Percentiles rank a stretch among this genome's conserved stretches.
Conservation (phyloP, 2,113 vertebrate genomes). For the Kryptolebias marmoratus region DNA sequence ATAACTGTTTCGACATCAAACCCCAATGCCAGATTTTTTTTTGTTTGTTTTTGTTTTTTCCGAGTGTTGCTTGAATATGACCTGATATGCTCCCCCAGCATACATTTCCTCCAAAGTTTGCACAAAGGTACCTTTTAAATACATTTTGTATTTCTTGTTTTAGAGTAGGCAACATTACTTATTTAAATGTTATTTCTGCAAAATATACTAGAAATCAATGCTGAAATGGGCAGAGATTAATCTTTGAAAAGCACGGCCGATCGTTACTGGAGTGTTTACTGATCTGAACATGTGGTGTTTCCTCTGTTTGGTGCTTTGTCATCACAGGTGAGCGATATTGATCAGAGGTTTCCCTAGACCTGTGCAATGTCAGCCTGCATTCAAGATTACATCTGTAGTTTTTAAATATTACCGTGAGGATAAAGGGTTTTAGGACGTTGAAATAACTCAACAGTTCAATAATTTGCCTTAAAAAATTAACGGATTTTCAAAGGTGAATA, state of each 20-base stretch:
- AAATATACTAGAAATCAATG: conserved; percentile 75
- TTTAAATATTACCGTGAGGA: too few relatives aligned
- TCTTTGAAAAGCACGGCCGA: conserved; percentile 60
- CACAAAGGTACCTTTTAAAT: conserved; percentile 20
- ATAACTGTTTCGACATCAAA: too few relatives aligned
- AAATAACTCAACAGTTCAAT: too few relatives aligned
- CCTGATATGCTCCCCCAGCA: background rate
- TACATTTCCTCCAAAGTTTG: background rate
- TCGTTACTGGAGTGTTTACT: conserved; percentile 33
- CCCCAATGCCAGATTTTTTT: too few relatives aligned
- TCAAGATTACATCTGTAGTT: background rate
- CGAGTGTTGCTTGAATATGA: background rate
- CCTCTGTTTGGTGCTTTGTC: conserved; percentile 14
- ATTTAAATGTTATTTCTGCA: conserved; percentile 71
- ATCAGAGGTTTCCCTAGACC: conserved; percentile 7
- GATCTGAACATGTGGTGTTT: conserved; percentile 34
- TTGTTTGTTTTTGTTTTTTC: background rate
- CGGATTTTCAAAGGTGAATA: too few relatives aligned
- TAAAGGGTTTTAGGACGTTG: too few relatives aligned
- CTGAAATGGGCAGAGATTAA: conserved; percentile 74
- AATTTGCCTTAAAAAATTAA: too few relatives aligned
- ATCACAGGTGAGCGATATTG: conserved; percentile 29
- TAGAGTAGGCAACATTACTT: conserved; percentile 50
- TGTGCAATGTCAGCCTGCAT: background rate
- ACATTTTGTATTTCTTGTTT: conserved; percentile 21